Conservation (phyloP, 2,888 invertebrate species). For the Drosophila recens region DNA sequence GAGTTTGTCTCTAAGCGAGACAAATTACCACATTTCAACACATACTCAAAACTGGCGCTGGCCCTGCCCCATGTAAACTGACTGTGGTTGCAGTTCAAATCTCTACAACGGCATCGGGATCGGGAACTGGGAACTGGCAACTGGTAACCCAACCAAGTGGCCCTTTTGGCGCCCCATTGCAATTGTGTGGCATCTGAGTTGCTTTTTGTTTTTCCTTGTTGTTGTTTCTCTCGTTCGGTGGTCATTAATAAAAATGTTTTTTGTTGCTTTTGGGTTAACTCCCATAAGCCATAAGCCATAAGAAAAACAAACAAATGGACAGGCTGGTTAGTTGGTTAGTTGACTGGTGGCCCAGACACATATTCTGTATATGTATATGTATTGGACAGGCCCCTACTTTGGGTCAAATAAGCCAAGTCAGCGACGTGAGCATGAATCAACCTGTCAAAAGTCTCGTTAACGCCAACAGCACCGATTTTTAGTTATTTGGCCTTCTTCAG, state of each 20-base stretch:
- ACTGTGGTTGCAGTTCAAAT: neutral
- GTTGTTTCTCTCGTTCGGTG: conserved; percentile 41
- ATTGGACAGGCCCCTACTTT: conserved; percentile 62
- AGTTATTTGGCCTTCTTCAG: conserved; percentile 46
- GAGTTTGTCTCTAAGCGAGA: conserved; percentile 73
- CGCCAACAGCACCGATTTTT: conserved; percentile 83
- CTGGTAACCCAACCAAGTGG: conserved; percentile 55
- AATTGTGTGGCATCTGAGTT: conserved; percentile 67
- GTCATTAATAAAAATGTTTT: conserved; percentile 81
- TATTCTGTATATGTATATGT: conserved; percentile 18
- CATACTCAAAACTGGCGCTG: conserved; percentile 74
- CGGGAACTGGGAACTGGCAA: conserved; percentile 8
- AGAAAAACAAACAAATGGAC: conserved; percentile 74
- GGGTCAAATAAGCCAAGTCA: conserved; percentile 78
- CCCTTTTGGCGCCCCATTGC: conserved; percentile 80
- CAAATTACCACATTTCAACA: conserved; percentile 81
- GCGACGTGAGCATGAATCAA: conserved; percentile 84
- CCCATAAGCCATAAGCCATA: conserved; percentile 68
- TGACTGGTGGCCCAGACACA: conserved; percentile 58
- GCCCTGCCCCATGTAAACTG: conserved; percentile 36
- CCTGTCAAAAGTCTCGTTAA: conserved; percentile 85
- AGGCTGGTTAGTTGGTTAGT: conserved; percentile 47
- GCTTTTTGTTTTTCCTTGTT: conserved; percentile 17
- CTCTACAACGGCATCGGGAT: neutral
- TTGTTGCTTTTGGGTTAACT: conserved; percentile 67